A percentile compares a stretch with the other conserved stretches of the same genome.
Evolutionary conservation across 2,888 invertebrate species (phyloP).

Genomic region (Erebia aethiops): DNA sequence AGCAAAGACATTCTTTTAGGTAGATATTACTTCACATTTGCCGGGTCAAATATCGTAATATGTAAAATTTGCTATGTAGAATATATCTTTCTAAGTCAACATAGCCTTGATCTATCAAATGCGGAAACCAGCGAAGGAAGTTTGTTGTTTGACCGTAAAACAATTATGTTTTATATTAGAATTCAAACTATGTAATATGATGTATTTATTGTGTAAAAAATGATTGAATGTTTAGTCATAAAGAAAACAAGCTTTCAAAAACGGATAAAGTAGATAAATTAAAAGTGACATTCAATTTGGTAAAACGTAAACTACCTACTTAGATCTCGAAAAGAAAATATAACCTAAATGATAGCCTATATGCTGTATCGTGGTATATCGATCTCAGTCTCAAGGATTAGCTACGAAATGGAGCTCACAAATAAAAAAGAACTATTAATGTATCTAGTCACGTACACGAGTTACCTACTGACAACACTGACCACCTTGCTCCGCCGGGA

Average conservation of each 20-base stretch:
- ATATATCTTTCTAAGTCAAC: background rate
- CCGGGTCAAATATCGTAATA: no score
- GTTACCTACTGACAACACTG: slow-evolving; percentile 57
- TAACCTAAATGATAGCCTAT: background rate
- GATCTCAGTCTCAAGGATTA: slow-evolving; percentile 50
- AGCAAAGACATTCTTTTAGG: no score
- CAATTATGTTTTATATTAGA: no score
- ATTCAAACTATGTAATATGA: no score
- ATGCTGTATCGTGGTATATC: slow-evolving; percentile 6
- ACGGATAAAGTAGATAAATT: no score
- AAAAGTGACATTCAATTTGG: no score
- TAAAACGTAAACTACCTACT: no score
- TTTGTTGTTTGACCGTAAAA: background rate
- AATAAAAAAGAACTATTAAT: slow-evolving; percentile 61
- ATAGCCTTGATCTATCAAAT: background rate
- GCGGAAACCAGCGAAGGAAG: background rate
- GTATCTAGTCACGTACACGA: slow-evolving; percentile 63
- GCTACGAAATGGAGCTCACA: slow-evolving; percentile 47
- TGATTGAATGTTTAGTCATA: no score
- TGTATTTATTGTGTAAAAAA: no score
- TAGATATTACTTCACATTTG: no score
- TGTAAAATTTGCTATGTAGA: no score
- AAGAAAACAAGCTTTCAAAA: no score
- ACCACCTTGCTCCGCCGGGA: slow-evolving; percentile 53
- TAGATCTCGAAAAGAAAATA: background rate